Evolutionary conservation across 2,113 vertebrate species (phyloP), one percentile per base, ranked within the genome.

Genomic region (Archilochus colubris): DNA sequence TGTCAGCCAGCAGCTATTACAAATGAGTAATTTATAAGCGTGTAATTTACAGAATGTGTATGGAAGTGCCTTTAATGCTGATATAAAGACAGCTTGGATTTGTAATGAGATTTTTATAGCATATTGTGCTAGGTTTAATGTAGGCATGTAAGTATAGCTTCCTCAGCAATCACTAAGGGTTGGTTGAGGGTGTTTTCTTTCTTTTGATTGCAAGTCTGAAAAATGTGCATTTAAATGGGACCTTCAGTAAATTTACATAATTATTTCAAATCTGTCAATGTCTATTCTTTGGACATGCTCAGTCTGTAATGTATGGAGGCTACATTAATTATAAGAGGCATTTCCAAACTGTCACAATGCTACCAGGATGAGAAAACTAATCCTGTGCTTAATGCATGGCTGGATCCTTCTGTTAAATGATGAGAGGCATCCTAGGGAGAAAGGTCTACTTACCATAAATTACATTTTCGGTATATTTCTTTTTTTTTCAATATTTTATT

Each of bases 31-130:
- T 97, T 97, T 96, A 97, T 95, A 96, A 96, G 82, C 74, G 73
- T 91, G 68, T 85, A 96, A 97, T 96, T 97, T 97, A 96, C 78
- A 92, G 66, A 87, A 81, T 91, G 82, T 90, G 77, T 94, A 82
- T 73, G 43, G 84, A 75, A 93, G 59, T 2, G 0, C 61, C 82
- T 96, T 97, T 97, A 96, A 95, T 95, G 95, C 89, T 97, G 95
- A 96, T 93, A 96, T 89, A 94, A 93, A 96, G 96, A 97, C 94
- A 97, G 72, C 81, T 83, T 64, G 94, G 80, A 91, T 97, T 74
- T 96, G 55, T 97, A 97, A 98, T 97, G 97, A 97, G 94, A 36
- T 96, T 97, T 97, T 98, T 95, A 98, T 95, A 94, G 95, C 87
- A 86, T 85, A 89, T 72, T 96, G 89, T 97, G 85, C 82, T 74